Evolutionary conservation across 1,140 invertebrate species (phyloP), one percentile per base, ranked within the genome.

Genomic region (Phortica variegata): DNA sequence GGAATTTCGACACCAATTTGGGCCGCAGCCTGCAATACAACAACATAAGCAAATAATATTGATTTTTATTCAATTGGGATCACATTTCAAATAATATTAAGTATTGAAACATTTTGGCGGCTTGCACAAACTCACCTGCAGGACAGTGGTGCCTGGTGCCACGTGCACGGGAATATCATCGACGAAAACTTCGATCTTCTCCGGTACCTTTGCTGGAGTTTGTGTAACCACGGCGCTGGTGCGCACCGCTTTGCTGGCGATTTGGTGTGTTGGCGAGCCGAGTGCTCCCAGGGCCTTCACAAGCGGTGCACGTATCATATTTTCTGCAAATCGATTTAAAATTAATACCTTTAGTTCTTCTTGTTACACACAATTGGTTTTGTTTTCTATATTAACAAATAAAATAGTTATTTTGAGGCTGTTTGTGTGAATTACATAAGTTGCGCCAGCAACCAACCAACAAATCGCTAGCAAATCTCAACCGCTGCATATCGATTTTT

Each of bases 1-100:
- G 97, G 97, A 63, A 99, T 99, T 81, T 99, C 96, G 12, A 99
- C 88, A 23, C 97, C 97, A 57, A 90, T 85, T 77, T 90, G 82
- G 10, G 97, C 95, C 53, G 95, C 97, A 54, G 97, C 97, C 93
- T 83, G 43, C 7, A 36, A 19, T 17, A 37, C 19, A 17, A 17
- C 13, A 13, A 6, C 15, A 20, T 0, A 37, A 23, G 18, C 12
- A 9, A 32, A 1, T 13, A 8, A 10, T 7, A 0, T 6, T 3
- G 18, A n/a, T n/a, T n/a, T n/a, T n/a, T n/a, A n/a, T n/a, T n/a
- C n/a, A n/a, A n/a, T n/a, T n/a, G n/a, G n/a, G n/a, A 41, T 29
- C 6, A 43, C 3, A 21, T 51, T 21, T 36, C 12, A 37, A 19
- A 34, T 36, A 18, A 40, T 10, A 37, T 15, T 39, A 38, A 33